Evolutionary conservation across 30 jellyfish, hydroid and myxozoan species (phyloP), one percentile per base, ranked within the genome.

Genomic region (Sanderia malayensis): DNA sequence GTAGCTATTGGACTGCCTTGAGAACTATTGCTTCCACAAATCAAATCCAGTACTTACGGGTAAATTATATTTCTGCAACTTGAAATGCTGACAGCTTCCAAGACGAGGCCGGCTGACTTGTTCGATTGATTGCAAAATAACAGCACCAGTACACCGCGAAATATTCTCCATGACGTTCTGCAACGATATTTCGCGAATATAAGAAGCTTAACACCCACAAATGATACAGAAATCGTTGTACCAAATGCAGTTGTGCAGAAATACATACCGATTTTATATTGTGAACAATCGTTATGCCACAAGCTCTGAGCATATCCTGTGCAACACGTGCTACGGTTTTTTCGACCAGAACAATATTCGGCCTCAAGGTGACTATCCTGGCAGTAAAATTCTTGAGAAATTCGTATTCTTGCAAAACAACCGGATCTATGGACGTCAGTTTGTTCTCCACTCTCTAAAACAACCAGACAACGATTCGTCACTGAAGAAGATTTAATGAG

Each of bases 251-350:
- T n/a, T n/a, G n/a, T n/a, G n/a, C n/a, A n/a, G n/a, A n/a, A n/a
- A n/a, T 4, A 41, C 89, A 8, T 67, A 82, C 94, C 58, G 94
- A 86, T 82, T 90, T 90, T 57, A 90, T 79, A 70, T 90, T 90
- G 53, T 90, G 95, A 24, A 90, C 94, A 20, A 90, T 85, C 13
- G 96, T 90, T 6, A 90, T 73, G 3, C 95, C 95, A 25, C 89
- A 94, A 31, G 62, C 85, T 69, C 80, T 71, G 15, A 90, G 72
- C 98, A 90, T 83, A 19, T 82, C 95, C 76, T 90, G 98, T 1
- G 98, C 98, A 61, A 80, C 87, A 46, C 98, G 66, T 52, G 98
- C 98, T 0, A 90, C 98, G 21, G 82, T 83, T 55, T 80, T 83
- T 60, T 90, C 98, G 1, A 90, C 98, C 11, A 90, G 86, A 4